A percentile compares a stretch with the other conserved stretches of the same genome.
phyloP scores from a whole-genome alignment of 1,140 invertebrate genomes.

The Leptonema lineaticorne region DNA sequence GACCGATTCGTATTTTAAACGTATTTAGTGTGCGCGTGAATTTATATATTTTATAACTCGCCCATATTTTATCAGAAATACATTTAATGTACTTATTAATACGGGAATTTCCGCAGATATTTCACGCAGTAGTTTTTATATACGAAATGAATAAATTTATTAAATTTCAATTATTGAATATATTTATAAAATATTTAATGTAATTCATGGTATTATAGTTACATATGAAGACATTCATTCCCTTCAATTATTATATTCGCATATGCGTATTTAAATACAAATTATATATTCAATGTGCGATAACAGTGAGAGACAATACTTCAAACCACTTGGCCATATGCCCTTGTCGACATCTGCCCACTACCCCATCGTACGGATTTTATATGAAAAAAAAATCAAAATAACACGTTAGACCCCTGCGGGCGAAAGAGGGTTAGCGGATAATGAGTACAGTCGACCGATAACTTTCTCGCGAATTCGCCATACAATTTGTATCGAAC shows the following conservation, averaged over 20 bases:
- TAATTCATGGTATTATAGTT: no score
- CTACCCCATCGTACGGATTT: constrained; percentile 27
- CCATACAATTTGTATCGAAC: neutral
- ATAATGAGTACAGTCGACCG: constrained; percentile 25
- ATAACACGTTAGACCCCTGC: constrained; percentile 33
- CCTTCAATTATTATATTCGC: neutral
- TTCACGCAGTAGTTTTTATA: no score
- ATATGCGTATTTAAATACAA: constrained; percentile 15
- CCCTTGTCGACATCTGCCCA: constrained; percentile 36
- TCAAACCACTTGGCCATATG: constrained; percentile 36
- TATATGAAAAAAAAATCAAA: constrained; percentile 29
- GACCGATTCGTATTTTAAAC: no score
- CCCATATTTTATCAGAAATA: no score
- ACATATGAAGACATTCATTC: no score
- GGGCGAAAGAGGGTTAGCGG: constrained; percentile 34
- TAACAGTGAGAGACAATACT: constrained; percentile 35
- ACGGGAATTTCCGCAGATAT: no score
- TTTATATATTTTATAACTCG: no score
- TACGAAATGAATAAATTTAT: no score
- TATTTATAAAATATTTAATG: no score
- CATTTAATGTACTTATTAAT: no score
- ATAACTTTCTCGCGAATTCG: constrained; percentile 17
- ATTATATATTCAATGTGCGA: constrained; percentile 29
- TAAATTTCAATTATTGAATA: no score
- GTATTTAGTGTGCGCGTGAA: no score